These are phyloP conservation scores for Nebria salina DNA, from an alignment of 2,888 invertebrate genomes.

Conservation along the genomic window DNA sequence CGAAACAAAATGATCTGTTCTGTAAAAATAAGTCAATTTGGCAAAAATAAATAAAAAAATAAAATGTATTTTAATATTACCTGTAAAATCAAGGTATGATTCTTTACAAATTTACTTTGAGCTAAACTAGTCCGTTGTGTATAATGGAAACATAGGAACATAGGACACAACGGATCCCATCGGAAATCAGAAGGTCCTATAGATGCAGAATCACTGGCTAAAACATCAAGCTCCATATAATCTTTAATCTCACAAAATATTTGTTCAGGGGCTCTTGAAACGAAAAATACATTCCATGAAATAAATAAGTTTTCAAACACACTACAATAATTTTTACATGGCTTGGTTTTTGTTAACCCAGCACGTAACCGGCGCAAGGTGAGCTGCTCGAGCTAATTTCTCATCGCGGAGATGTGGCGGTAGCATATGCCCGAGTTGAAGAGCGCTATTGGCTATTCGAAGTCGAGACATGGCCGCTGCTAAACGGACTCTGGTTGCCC, in stretches of 20 bases:
- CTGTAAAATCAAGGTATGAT: slow-evolving; percentile 69
- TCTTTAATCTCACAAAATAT: slow-evolving; percentile 54
- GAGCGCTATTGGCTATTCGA: slow-evolving; percentile 78
- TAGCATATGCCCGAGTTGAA: slow-evolving; percentile 73
- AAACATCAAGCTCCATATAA: slow-evolving; percentile 52
- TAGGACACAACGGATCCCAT: slow-evolving; percentile 64
- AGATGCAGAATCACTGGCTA: slow-evolving; percentile 33
- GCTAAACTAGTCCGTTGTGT: slow-evolving; percentile 66
- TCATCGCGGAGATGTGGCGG: slow-evolving; percentile 79
- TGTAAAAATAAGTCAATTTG: slow-evolving; percentile 55
- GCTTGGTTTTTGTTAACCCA: slow-evolving; percentile 79
- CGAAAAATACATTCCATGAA: not conserved
- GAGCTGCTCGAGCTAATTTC: slow-evolving; percentile 67
- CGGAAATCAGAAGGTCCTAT: slow-evolving; percentile 55
- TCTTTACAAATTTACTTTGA: slow-evolving; percentile 66
- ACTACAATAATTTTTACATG: slow-evolving; percentile 64
- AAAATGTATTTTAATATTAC: slow-evolving; percentile 58
- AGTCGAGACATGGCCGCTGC: slow-evolving; percentile 82
- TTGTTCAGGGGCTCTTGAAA: slow-evolving; percentile 51
- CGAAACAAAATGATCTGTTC: slow-evolving; percentile 84
- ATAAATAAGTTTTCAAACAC: not conserved
- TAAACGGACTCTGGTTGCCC: slow-evolving; percentile 73
- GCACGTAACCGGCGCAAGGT: slow-evolving; percentile 71
- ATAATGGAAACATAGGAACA: slow-evolving; percentile 67
- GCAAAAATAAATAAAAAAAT: no score